A percentile compares a stretch with the other conserved stretches of the same genome.
Conservation (phyloP, 2,888 invertebrate species). For the Muschampia plurimacula region DNA sequence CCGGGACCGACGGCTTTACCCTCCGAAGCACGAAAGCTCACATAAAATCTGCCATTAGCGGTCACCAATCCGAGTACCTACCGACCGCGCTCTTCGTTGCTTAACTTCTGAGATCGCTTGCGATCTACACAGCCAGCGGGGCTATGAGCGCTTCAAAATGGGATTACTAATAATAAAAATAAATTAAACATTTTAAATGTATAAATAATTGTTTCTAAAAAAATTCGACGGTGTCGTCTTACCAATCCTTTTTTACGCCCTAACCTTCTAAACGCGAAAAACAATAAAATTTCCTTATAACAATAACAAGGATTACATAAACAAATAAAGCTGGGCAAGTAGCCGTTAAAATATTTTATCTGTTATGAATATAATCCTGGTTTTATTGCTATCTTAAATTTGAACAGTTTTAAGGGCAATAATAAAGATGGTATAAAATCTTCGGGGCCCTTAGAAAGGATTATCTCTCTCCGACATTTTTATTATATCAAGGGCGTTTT, state of each 20-base stretch:
- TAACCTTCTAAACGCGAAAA: conserved; percentile 47
- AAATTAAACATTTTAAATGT: too few species aligned
- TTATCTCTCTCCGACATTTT: conserved; percentile 64
- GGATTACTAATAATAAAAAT: too few species aligned
- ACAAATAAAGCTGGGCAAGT: conserved; percentile 74
- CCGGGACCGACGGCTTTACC: too few species aligned
- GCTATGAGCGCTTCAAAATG: too few species aligned
- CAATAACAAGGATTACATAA: conserved; percentile 78
- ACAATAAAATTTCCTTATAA: conserved; percentile 70
- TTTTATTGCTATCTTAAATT: conserved; percentile 63
- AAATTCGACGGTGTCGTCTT: too few species aligned
- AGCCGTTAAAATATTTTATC: conserved; percentile 80
- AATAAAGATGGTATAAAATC: conserved; percentile 70
- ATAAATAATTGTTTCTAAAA: too few species aligned
- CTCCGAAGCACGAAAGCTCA: too few species aligned
- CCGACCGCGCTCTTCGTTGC: too few species aligned
- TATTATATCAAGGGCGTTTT: conserved; percentile 46
- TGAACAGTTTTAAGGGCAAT: conserved; percentile 64
- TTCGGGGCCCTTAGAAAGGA: conserved; percentile 67
- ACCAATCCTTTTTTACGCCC: conserved; percentile 9
- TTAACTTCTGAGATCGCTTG: too few species aligned
- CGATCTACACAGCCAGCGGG: too few species aligned
- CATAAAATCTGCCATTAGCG: too few species aligned
- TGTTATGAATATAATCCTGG: conserved; percentile 71
- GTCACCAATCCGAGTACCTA: too few species aligned